phyloP scores from a whole-genome alignment of 2,888 invertebrate species.

The Leptopterna dolabrata region DNA sequence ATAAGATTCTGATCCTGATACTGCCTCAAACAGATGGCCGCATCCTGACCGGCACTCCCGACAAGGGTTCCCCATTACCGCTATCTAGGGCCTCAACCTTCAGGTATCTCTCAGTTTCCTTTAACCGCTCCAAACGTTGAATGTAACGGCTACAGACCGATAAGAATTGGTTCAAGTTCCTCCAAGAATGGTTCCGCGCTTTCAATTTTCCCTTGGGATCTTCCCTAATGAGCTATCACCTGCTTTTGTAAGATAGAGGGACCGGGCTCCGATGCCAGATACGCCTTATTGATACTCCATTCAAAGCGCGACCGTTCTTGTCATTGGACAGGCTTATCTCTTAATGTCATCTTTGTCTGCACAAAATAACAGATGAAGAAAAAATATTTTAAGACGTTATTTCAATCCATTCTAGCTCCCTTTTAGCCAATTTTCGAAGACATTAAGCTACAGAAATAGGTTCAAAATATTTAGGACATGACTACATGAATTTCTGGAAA shows the following conservation, averaged over 20 bases:
- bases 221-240: slow-evolving; percentile 19
- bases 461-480: no score
- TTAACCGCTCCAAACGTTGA: neutral
- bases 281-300: neutral
- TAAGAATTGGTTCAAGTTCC: slow-evolving; percentile 13
- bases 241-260: neutral
- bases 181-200: neutral
- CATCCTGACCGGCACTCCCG: neutral
- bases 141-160: slow-evolving; percentile 2
- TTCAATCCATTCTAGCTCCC: no score
- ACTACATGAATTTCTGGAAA: no score
- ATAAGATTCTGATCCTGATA: neutral
- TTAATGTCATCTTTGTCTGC: neutral
- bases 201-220: neutral
- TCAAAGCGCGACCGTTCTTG: neutral
- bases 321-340: neutral
- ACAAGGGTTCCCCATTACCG: slow-evolving; percentile 19
- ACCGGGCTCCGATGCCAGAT: neutral
- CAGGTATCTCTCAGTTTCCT: neutral
- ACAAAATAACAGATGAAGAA: neutral
- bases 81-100: slow-evolving; percentile 1
- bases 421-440: no score
- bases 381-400: no score
- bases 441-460: no score
- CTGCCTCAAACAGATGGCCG: neutral